Conservation (phyloP, 2,797 vertebrate species). For the Hypotaenidia okinawae region DNA sequence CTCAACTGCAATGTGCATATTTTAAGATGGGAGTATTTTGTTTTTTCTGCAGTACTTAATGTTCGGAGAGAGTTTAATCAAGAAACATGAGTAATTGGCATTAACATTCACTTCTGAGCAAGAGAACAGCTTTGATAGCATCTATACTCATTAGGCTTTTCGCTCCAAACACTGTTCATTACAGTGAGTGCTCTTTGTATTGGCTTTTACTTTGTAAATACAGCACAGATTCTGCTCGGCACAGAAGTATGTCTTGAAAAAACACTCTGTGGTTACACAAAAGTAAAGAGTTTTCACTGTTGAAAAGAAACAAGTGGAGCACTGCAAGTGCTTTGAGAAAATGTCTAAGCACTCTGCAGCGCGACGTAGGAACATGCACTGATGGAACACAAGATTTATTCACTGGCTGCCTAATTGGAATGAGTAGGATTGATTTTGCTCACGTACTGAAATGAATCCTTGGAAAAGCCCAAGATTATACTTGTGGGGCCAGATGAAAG, state of each 20-base stretch:
- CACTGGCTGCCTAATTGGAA: not conserved
- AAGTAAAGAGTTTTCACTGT: not conserved
- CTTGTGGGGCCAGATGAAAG: not conserved
- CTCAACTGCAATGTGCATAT: not conserved
- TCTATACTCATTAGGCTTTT: slow-evolving; percentile 59
- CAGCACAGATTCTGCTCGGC: not conserved
- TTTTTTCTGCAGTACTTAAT: slow-evolving; percentile 37
- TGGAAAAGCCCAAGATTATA: not conserved
- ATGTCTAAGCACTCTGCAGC: not conserved
- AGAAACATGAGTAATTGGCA: slow-evolving; percentile 64
- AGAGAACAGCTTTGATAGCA: slow-evolving; percentile 60
- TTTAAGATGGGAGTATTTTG: not conserved
- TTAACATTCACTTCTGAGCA: slow-evolving; percentile 60
- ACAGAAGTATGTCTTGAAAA: not conserved
- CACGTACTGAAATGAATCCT: not conserved
- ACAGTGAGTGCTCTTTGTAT: not conserved
- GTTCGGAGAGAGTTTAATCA: slow-evolving; percentile 60
- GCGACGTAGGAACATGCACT: not conserved
- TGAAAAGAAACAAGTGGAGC: not conserved
- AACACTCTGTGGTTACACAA: not conserved
- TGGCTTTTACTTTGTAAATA: slow-evolving; percentile 54
- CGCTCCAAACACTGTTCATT: slow-evolving; percentile 22
- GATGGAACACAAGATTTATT: not conserved
- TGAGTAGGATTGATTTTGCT: not conserved
- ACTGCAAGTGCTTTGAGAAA: not conserved